Conservation (phyloP, 1,140 invertebrate species). For the Ceratina japonica region DNA sequence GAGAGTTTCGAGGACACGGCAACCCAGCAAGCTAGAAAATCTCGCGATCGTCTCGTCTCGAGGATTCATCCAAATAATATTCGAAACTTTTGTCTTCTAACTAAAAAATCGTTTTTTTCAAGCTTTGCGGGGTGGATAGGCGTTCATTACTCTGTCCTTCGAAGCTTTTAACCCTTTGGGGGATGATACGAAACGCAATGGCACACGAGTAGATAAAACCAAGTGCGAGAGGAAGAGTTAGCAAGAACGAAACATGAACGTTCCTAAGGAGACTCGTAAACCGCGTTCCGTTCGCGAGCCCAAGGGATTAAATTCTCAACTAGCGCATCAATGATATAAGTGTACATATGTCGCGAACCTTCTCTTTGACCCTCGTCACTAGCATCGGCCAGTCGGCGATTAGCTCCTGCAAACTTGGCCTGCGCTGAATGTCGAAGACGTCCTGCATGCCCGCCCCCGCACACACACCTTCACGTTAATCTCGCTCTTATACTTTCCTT, state of each 20-base stretch:
- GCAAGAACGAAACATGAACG: no score
- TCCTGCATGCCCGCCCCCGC: slow-evolving; percentile 79
- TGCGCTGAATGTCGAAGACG: slow-evolving; percentile 83
- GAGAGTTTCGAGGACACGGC: slow-evolving; percentile 37
- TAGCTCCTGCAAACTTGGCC: slow-evolving; percentile 82
- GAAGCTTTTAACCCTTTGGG: slow-evolving; percentile 50
- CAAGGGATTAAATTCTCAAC: slow-evolving; percentile 45
- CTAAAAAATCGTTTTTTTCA: slow-evolving; percentile 32
- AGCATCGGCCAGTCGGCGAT: slow-evolving; percentile 83
- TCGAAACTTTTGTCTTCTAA: slow-evolving; percentile 9
- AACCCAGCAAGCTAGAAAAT: slow-evolving; percentile 20
- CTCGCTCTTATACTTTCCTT: slow-evolving; percentile 56
- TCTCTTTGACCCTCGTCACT: slow-evolving; percentile 81
- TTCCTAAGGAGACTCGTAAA: no score
- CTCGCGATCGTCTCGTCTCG: slow-evolving; percentile 28
- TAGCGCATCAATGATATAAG: slow-evolving; percentile 39
- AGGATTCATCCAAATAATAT: background rate
- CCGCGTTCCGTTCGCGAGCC: background rate
- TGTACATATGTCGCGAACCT: slow-evolving; percentile 79
- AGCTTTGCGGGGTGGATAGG: slow-evolving; percentile 57
- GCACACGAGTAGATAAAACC: no score
- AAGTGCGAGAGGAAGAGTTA: no score
- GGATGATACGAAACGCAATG: background rate
- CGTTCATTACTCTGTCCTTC: slow-evolving; percentile 43
- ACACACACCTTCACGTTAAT: slow-evolving; percentile 67